Base-by-base conservation (phyloP, 2,113 vertebrate genomes). In the Glaucomys volans region DNA sequence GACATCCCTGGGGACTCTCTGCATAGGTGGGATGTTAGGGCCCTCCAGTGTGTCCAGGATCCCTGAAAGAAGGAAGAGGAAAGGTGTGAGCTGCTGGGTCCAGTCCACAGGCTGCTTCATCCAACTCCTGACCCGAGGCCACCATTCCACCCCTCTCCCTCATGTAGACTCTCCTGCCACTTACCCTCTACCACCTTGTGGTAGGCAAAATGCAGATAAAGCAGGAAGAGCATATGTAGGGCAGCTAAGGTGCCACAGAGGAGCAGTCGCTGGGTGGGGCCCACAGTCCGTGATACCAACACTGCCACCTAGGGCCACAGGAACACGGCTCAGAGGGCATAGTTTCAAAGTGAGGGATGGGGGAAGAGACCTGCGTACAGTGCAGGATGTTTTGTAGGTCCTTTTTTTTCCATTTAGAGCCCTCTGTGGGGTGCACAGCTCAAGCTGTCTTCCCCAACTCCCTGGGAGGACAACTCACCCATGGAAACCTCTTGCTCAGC, bases 141-240 rank as follows among this genome's bases (percentile, higher is more conserved):
- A 54, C 20, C 5, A 47, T 22, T 4, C 32, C 52, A 18, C 72
- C 30, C 11, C n/a, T 26, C 42, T 50, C 12, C 42, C 1, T 0
- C 16, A 3, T 18, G 16, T 30, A 35, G 87, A 2, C 0, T 26
- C 54, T 24, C 71, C 75, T n/a, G 32, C 83, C 85, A 97, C 98
- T 98, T 98, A 99, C 99, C 99, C 99, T 99, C 99, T 7, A 99
- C 98, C 40, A 99, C 99, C 96, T 99, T 99, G 98, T 99, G 99
- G 98, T 99, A 99, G 96, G 99, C 99, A 93, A 99, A 99, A 98
- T 99, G 99, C 97, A 99, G 98, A 97, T 99, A 99, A 50, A 99
- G 99, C 96, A 99, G 99, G 98, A 99, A 99, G 75, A 99, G 99
- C 99, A 99, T 99, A 97, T 99, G 99, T 59, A 99, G 99, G 40